Base-by-base conservation (phyloP, 1,140 invertebrate genomes). In the Drosophila quadrilineata region DNA sequence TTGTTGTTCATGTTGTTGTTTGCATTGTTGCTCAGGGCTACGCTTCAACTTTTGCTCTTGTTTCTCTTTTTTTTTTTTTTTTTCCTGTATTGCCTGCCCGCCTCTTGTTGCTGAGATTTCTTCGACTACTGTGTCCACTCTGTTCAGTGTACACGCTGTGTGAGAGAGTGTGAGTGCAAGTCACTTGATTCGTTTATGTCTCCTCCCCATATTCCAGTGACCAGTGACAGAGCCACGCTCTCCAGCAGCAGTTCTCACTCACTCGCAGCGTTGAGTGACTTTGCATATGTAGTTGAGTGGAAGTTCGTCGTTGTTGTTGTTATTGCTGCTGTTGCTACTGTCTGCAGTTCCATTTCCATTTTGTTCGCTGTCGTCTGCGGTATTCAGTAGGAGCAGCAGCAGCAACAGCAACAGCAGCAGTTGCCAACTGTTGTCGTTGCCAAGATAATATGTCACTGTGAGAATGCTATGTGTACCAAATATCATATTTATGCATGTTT, bases 191-290 rank as follows among this genome's bases (percentile, higher is more conserved):
- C n/a, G 16, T 50, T n/a, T 43, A 36, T 72, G 63, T 82, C 77
- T 84, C 79, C 77, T 66, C 77, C 77, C 79, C 79, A 84, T 84
- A 82, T 82, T 82, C 79, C 73, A 82, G 69, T 84, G 69, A 48
- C 77, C 56, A 59, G 75, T 69, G n/a, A n/a, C 58, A 46, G 21
- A 65, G 56, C 28, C 49, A 57, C 58, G 41, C 53, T 29, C n/a
- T 28, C 56, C n/a, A n/a, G n/a, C n/a, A n/a, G n/a, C n/a, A 6
- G 1, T 36, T 31, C 52, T 74, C 56, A 36, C 12, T 40, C 3
- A 33, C 5, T 3, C 10, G 19, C 17, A 26, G 36, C 40, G 14
- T 84, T 72, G 77, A 82, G 77, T 73, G 71, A 36, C 40, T 45
- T 53, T 31, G 41, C 3, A 54, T 54, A n/a, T n/a, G n/a, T n/a